Evolutionary conservation across 2,888 invertebrate species (phyloP).

Genomic region (Mystacides longicornis): DNA sequence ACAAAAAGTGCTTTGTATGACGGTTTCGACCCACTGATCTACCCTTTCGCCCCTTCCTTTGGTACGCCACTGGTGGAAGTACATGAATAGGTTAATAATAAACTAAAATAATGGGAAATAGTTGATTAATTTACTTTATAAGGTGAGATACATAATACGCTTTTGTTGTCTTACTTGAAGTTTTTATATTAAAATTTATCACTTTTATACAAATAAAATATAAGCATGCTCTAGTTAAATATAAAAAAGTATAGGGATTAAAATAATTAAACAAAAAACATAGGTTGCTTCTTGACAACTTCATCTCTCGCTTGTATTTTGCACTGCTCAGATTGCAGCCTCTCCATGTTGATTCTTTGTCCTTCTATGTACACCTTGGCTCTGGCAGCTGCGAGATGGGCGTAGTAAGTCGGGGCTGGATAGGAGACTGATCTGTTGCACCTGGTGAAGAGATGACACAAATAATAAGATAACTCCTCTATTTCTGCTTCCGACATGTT

Average conservation of each 20-base stretch:
- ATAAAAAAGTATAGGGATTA: not conserved
- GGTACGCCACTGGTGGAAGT: no score
- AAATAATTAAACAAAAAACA: slow-evolving; percentile 67
- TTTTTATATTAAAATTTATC: not conserved
- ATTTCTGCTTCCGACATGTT: slow-evolving; percentile 64
- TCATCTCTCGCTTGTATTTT: slow-evolving; percentile 45
- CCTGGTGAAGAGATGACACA: slow-evolving; percentile 80
- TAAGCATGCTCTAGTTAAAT: not conserved
- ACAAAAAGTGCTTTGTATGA: no score
- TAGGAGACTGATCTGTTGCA: slow-evolving; percentile 80
- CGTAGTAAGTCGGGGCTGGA: slow-evolving; percentile 82
- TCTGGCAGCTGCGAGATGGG: slow-evolving; percentile 76
- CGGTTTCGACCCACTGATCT: no score
- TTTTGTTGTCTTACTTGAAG: no score
- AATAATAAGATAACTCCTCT: slow-evolving; percentile 69
- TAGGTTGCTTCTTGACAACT: slow-evolving; percentile 51
- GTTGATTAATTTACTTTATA: no score
- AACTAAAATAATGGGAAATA: no score
- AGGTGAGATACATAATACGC: no score
- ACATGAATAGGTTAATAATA: no score
- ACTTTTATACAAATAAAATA: not conserved
- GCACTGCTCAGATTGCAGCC: slow-evolving; percentile 44
- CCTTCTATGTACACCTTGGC: slow-evolving; percentile 47
- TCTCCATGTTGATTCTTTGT: slow-evolving; percentile 42
- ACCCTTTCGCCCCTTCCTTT: no score